Conservation (phyloP, 64 coral and sea anemone genomes). For the Astreopora myriophthalma region DNA sequence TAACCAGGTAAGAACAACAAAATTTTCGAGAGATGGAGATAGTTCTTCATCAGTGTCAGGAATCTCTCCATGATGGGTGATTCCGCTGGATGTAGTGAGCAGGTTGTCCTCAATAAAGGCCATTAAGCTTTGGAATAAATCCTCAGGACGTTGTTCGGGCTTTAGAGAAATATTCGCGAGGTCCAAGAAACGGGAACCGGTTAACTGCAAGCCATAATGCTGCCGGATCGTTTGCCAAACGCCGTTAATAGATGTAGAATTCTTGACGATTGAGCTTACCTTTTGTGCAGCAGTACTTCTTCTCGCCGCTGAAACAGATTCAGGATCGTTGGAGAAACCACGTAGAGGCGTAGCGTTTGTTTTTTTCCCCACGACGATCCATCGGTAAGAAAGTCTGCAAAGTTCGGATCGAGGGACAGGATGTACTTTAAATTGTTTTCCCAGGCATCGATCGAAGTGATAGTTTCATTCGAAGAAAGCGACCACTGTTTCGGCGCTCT, state of each 20-base stretch:
- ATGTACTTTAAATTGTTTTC: not conserved
- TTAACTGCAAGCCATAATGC: constrained; percentile 4
- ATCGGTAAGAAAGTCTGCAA: constrained; percentile 18
- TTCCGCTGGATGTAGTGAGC: constrained; percentile 8
- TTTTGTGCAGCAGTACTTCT: not conserved
- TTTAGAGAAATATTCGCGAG: constrained; percentile 1
- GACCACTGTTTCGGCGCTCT: not conserved
- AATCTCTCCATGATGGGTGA: constrained; percentile 24
- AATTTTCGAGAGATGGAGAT: constrained; percentile 22
- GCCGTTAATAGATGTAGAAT: not conserved
- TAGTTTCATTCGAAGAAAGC: not conserved
- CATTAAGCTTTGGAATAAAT: constrained; percentile 43
- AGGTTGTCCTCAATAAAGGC: constrained; percentile 40
- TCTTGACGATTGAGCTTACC: not conserved
- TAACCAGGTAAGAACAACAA: constrained; percentile 44
- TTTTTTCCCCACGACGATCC: constrained; percentile 28
- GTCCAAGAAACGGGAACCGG: constrained; percentile 22
- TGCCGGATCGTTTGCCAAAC: constrained; percentile 2
- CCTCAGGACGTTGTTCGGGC: not conserved
- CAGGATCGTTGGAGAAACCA: constrained; percentile 8
- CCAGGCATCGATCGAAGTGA: not conserved
- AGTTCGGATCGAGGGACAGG: constrained; percentile 8
- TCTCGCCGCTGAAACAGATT: not conserved
- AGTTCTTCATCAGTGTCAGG: constrained; percentile 22
- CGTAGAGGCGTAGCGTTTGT: constrained; percentile 7